Evolutionary conservation across 2,113 vertebrate genomes (phyloP), one percentile per base, ranked within the genome.

Genomic region (Nesogale talazaci): DNA sequence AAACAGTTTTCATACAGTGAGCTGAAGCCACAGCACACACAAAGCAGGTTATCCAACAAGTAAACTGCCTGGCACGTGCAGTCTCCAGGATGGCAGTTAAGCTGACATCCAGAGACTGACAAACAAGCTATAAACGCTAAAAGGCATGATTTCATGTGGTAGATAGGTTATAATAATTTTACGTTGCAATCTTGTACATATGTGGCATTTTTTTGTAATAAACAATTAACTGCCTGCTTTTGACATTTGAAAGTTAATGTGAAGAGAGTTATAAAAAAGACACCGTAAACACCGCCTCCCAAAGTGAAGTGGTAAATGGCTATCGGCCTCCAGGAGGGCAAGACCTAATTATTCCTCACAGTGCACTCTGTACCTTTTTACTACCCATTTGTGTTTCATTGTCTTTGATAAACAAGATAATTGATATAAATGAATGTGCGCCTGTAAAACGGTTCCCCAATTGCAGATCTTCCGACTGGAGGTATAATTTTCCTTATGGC

Each of bases 51-150:
- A 87, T 97, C 93, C 96, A 93, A 65, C 93, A 40, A 19, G 70
- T 81, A 93, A 52, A 36, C 76, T 96, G 29, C 72, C 72, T 83
- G 86, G 89, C 94, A n/a, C 0, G 0, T 76, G 61, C 25, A 38
- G 72, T 94, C 80, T 93, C 20, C 92, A 76, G 88, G 95, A 95
- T 92, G 94, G 34, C 83, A 84, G 40, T 93, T 94, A 93, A 96
- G 63, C 90, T 79, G 84, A 91, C 69, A 96, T 96, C 95, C 92
- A 93, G 83, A 92, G 78, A 40, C 93, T 93, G 92, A 84, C 94
- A 98, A 97, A 96, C 90, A 97, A 96, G 92, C 96, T 96, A 93
- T 96, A 95, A 96, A 96, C 97, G 93, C 94, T 59, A 95, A 97
- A 94, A 95, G 90, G 88, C 34, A 59, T 67, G 65, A 25, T 93